Evolutionary conservation across 2,113 vertebrate species (phyloP).

Genomic region (Neogobius melanostomus): DNA sequence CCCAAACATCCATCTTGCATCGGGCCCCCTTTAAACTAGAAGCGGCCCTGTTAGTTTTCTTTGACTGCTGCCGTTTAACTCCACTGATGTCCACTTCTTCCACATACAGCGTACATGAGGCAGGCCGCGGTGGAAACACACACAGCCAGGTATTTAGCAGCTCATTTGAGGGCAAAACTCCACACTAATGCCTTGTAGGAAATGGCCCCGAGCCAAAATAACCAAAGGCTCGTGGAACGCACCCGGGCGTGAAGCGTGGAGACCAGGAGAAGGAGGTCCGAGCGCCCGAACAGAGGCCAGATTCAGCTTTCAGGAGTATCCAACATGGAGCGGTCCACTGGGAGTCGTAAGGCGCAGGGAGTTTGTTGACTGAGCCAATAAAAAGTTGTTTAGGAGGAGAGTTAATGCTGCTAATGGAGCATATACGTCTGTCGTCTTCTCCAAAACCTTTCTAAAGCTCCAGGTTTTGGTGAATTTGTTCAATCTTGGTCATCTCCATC

Average conservation of each 20-base stretch:
- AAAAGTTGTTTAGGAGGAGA: neutral
- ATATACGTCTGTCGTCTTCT: too few relatives aligned
- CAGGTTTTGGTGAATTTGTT: too few relatives aligned
- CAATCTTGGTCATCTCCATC: too few relatives aligned
- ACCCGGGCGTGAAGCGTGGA: neutral
- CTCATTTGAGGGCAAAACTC: neutral
- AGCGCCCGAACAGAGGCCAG: neutral
- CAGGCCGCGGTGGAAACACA: neutral
- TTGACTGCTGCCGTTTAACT: neutral
- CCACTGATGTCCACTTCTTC: neutral
- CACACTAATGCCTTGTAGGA: constrained; percentile 9
- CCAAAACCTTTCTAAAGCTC: too few relatives aligned
- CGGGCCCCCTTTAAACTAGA: too few relatives aligned
- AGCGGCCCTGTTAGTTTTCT: too few relatives aligned
- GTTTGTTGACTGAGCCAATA: neutral
- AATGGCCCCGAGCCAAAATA: constrained; percentile 2
- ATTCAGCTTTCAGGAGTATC: neutral
- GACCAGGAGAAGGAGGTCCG: neutral
- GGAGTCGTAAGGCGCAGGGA: neutral
- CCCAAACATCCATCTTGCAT: too few relatives aligned
- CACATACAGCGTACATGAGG: neutral
- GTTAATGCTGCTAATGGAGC: too few relatives aligned
- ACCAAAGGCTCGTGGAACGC: neutral
- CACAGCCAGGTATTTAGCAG: constrained; percentile 4
- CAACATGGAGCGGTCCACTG: neutral